phyloP scores from a whole-genome alignment of 2,113 vertebrate species.

The Podarcis muralis region DNA sequence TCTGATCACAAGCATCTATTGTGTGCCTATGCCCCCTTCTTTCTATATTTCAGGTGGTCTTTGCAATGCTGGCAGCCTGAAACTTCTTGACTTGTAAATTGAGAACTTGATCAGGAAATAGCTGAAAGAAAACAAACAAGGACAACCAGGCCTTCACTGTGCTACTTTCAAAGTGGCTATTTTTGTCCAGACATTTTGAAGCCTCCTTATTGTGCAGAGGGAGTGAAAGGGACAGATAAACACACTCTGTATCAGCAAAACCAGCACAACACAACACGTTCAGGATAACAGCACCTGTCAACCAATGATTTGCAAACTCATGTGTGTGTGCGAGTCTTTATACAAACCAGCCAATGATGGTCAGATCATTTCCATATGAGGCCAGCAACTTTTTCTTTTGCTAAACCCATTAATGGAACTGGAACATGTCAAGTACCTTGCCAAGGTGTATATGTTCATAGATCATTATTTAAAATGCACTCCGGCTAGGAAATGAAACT shows the following conservation, averaged over 20 bases:
- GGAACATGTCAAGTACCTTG: not conserved
- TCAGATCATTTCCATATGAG: not conserved
- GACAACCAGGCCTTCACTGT: not conserved
- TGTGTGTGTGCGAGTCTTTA: not conserved
- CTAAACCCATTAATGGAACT: not conserved
- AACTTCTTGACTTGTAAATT: conserved; percentile 62
- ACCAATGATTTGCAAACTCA: not conserved
- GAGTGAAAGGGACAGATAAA: not conserved
- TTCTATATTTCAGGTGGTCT: conserved; percentile 48
- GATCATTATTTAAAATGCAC: not conserved
- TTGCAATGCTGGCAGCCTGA: conserved; percentile 31
- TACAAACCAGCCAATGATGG: not conserved
- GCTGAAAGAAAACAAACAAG: conserved; percentile 54
- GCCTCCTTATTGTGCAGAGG: conserved; percentile 12
- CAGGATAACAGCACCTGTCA: not conserved
- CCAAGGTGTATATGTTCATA: not conserved
- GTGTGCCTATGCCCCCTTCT: not conserved
- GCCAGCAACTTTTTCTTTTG: not conserved
- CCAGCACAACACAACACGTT: not conserved
- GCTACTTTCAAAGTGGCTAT: not conserved
- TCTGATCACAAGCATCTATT: not conserved
- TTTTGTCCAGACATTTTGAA: conserved; percentile 37
- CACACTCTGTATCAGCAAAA: not conserved
- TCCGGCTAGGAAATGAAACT: not conserved
- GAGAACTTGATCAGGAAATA: conserved; percentile 54